Conservation (phyloP, 2,888 invertebrate genomes). For the Lottia gigantea region DNA sequence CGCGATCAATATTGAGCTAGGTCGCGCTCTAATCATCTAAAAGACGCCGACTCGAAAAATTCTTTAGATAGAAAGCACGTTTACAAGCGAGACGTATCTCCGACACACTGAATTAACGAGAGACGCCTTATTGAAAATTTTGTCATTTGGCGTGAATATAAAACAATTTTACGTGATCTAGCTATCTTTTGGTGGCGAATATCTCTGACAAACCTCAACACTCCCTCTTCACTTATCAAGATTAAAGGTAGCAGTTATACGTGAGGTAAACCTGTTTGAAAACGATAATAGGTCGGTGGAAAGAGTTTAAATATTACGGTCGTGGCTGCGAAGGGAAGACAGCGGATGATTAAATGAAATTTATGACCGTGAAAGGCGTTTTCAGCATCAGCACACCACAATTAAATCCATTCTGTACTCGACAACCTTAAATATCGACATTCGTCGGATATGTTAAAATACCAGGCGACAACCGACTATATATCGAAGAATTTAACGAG, state of each 20-base stretch:
- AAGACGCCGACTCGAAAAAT: constrained; percentile 11
- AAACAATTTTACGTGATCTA: constrained; percentile 11
- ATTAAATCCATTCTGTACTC: too few relatives aligned
- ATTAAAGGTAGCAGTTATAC: constrained; percentile 6
- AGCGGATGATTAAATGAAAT: background rate
- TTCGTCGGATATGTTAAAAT: too few relatives aligned
- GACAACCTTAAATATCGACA: too few relatives aligned
- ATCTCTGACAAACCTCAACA: constrained; percentile 10
- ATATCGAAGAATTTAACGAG: too few relatives aligned
- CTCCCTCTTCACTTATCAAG: constrained; percentile 4
- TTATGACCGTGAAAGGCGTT: background rate
- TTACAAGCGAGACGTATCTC: constrained; percentile 11
- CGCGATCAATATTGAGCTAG: constrained; percentile 5
- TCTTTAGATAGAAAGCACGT: constrained; percentile 8
- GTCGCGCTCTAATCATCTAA: constrained; percentile 11
- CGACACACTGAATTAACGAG: constrained; percentile 4
- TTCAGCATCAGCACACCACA: background rate
- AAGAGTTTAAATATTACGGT: background rate
- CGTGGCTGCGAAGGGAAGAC: background rate
- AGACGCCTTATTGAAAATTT: constrained; percentile 7
- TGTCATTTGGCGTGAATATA: constrained; percentile 11
- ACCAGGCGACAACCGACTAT: too few relatives aligned
- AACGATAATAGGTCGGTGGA: background rate
- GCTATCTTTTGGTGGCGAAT: constrained; percentile 7
- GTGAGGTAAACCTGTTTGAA: background rate